A percentile compares a stretch with the other conserved stretches of the same genome.
Conservation (phyloP, 2,888 invertebrate species). For the Lacanobia oleracea region DNA sequence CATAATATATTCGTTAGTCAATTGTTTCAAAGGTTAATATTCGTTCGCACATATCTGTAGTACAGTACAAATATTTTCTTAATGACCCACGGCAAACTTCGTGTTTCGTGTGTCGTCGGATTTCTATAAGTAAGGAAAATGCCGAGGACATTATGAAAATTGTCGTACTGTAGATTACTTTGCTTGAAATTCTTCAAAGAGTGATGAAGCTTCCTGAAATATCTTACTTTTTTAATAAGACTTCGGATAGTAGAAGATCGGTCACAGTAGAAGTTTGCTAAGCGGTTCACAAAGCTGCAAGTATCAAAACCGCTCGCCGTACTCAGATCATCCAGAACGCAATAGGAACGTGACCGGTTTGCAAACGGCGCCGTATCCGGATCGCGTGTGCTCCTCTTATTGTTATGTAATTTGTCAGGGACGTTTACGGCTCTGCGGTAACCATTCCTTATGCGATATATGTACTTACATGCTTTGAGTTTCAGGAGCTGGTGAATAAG, state of each 20-base stretch:
- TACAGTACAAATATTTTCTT: too few relatives aligned
- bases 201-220: not conserved
- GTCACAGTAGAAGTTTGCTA: too few relatives aligned
- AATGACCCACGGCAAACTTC: too few relatives aligned
- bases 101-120: too few relatives aligned
- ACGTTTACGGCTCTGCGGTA: conserved; percentile 84
- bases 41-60: too few relatives aligned
- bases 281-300: conserved; percentile 32
- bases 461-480: conserved; percentile 36
- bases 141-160: too few relatives aligned
- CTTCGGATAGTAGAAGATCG: not conserved
- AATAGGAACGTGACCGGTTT: conserved; percentile 68
- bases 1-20: too few relatives aligned
- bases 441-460: conserved; percentile 72
- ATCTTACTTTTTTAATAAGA: not conserved
- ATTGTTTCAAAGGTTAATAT: too few relatives aligned
- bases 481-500: conserved; percentile 35
- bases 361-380: conserved; percentile 63
- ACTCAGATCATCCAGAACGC: conserved; percentile 58
- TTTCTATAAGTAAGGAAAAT: too few relatives aligned
- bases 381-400: conserved; percentile 72
- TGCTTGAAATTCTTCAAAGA: not conserved
- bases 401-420: conserved; percentile 85
- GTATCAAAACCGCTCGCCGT: conserved; percentile 56
- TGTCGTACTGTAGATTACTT: too few relatives aligned